Base-by-base conservation (phyloP, 2,888 invertebrate species). In the Blastobasis lacticolella region DNA sequence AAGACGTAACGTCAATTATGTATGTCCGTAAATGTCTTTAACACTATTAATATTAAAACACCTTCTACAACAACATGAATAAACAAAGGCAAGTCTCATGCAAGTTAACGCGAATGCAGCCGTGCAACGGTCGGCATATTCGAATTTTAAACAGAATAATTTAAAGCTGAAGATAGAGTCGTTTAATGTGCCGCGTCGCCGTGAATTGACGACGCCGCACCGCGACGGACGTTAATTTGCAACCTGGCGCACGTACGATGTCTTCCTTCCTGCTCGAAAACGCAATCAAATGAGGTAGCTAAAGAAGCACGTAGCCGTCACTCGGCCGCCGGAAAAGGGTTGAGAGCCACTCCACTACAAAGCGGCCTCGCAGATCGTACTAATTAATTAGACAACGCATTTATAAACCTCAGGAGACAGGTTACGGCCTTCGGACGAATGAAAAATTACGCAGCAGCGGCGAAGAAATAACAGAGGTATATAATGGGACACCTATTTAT, bases 231-330 rank as follows among this genome's bases (percentile, higher is more conserved):
- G 37, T 5, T 10, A 46, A 46, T 46, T 38, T 9, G 46, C 10
- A 46, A 46, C n/a, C 46, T 7, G 45, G 10, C 23, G 6, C 10
- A 46, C 8, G 46, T 37, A 37, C n/a, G 46, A n/a, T 41, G 41
- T 38, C 10, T 48, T 48, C 48, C 48, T 40, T 48, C 48, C 48
- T 41, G 10, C 10, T 41, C 49, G 43, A 38, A 43, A 23, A 2
- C 23, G 46, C 43, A 46, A 52, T 49, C 43, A 49, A 48, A 49
- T 38, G n/a, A 36, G 44, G 45, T 23, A 10, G 44, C 8, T 40
- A 23, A 23, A 23, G 37, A 46, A 47, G 46, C 49, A 49, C 52
- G 52, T 49, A 38, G 10, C 46, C 40, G 52, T 43, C 52, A 43
- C 46, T 49, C 52, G 47, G 47, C 36, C 6, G 46, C 38, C 45